Evolutionary conservation across 1,140 invertebrate genomes (phyloP).

Genomic region (Nautilus pompilius): DNA sequence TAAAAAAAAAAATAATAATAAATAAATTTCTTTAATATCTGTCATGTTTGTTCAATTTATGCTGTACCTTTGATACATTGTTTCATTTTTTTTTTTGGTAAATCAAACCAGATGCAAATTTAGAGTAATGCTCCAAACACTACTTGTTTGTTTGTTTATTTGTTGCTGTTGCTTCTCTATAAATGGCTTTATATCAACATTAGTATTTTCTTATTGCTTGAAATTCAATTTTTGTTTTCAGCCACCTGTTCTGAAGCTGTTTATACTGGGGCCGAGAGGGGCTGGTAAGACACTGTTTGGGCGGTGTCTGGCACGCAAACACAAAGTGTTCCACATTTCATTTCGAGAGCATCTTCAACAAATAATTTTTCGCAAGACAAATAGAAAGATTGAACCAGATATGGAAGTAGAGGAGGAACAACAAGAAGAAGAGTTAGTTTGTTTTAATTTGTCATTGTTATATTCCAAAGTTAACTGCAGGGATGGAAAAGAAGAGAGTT

Average conservation of each 20-base stretch:
- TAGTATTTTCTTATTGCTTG: neutral
- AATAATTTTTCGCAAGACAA: conserved; percentile 54
- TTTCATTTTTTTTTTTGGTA: too few species aligned
- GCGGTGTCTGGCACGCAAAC: conserved; percentile 48
- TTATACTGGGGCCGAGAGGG: conserved; percentile 49
- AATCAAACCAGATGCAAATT: too few species aligned
- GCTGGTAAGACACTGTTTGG: conserved; percentile 53
- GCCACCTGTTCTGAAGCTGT: conserved; percentile 47
- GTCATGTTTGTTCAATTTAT: too few species aligned
- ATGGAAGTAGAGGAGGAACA: conserved; percentile 46
- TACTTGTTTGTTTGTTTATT: neutral
- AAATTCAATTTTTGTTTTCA: conserved; percentile 15
- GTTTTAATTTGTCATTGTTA: conserved; percentile 1
- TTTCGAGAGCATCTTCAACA: conserved; percentile 55
- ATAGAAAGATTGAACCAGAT: conserved; percentile 52
- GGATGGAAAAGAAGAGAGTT: neutral
- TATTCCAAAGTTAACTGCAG: neutral
- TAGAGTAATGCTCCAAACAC: too few species aligned
- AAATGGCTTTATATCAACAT: neutral
- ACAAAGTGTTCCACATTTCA: conserved; percentile 54
- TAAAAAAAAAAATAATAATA: too few species aligned
- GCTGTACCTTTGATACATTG: too few species aligned
- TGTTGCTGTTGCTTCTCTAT: neutral
- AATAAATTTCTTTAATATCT: too few species aligned
- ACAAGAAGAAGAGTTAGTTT: conserved; percentile 36